Evolutionary conservation across 2,797 vertebrate species (phyloP), one percentile per base, ranked within the genome.

Genomic region (Helarctos malayanus): DNA sequence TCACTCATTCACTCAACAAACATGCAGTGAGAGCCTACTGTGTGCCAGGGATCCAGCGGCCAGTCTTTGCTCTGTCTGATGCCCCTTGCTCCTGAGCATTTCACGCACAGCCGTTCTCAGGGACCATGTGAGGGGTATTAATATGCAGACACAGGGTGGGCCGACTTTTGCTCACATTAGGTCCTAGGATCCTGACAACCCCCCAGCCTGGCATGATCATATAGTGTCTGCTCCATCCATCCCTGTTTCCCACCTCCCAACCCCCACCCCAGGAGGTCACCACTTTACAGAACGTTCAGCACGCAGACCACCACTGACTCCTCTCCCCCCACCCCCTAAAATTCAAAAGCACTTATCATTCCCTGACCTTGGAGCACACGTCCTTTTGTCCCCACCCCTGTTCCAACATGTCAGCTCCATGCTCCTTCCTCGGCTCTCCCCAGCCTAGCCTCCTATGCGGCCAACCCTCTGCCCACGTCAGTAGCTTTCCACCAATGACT

Each of bases 301-400:
- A 71, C 10, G 4, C 0, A 47, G 47, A 23, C 32, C 29, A 57
- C 27, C 71, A n/a, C 49, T 32, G 88, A 81, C 83, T 83, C n/a
- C 59, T 65, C 47, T 75, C 79, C 7, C 21, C 52, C 35, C 5
- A 19, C 6, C 23, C 45, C 45, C 2, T 12, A 61, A 84, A 82
- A 29, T 35, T n/a, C 63, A 82, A 61, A 91, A 79, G 52, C 57
- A 1, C 23, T 54, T 3, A 4, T 76, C 65, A 3, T 27, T 78
- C 80, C 2, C 18, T 0, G 8, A 32, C n/a, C 47, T 57, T 49
- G 2, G 7, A 65, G 32, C 18, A 32, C 16, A 5, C 0, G 1
- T 9, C 73, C 68, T 49, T 27, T 78, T 32, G 13, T 38, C 27
- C n/a, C 65, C 16, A 41, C 10, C 69, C 25, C 32, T 41, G 21